A percentile compares a stretch with the other conserved stretches of the same genome.
These are phyloP conservation scores for Erebia palarica DNA, from an alignment of 2,888 invertebrate genomes.

Conservation along the genomic window DNA sequence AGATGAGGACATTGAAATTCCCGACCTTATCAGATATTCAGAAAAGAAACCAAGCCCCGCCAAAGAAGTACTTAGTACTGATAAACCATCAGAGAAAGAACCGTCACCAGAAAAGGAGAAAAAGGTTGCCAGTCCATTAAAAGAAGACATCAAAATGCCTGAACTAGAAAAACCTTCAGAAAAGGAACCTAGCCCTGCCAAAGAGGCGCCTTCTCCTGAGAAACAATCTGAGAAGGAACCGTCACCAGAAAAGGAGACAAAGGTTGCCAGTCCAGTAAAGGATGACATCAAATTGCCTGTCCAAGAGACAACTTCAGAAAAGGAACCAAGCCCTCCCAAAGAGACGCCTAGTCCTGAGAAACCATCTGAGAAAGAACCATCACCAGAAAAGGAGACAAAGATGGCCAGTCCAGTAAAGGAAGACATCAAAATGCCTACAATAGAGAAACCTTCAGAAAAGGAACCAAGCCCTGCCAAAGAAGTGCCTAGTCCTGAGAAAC, in stretches of 20 bases:
- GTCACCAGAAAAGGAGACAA: slow-evolving; percentile 15
- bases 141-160: not conserved
- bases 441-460: not conserved
- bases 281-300: not conserved
- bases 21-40: no score
- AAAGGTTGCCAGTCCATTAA: slow-evolving; percentile 19
- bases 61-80: not conserved
- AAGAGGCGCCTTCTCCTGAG: not conserved
- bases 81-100: slow-evolving; percentile 16
- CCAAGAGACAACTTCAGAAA: not conserved
- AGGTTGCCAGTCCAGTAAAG: not conserved
- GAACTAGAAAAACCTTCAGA: slow-evolving; percentile 6
- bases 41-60: slow-evolving; percentile 36
- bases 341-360: not conserved
- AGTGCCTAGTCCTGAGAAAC: not conserved
- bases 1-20: not conserved
- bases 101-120: slow-evolving; percentile 21
- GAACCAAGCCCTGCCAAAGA: slow-evolving; percentile 8
- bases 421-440: not conserved
- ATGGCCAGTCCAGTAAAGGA: slow-evolving; percentile 1
- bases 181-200: slow-evolving; percentile 25
- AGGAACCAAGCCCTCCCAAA: not conserved
- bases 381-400: no score
- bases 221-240: slow-evolving; percentile 28
- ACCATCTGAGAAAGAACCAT: slow-evolving; percentile 24